Evolutionary conservation across 1,140 invertebrate species (phyloP).

Genomic region (Nasonia vitripennis): DNA sequence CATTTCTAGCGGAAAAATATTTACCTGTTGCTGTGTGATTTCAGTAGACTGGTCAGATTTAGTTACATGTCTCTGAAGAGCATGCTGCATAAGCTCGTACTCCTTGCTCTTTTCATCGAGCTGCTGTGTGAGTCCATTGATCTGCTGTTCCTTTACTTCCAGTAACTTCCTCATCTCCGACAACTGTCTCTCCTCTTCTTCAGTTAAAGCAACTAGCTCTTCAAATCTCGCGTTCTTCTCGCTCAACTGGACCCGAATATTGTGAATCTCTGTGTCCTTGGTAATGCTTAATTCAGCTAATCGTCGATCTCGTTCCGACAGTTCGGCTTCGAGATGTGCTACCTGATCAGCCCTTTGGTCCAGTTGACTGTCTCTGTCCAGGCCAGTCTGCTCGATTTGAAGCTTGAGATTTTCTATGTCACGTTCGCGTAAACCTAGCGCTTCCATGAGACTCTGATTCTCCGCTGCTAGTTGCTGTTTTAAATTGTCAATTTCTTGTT

Average conservation of each 20-base stretch:
- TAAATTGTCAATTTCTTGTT: slow-evolving; percentile 60
- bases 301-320: slow-evolving; percentile 64
- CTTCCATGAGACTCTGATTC: slow-evolving; percentile 57
- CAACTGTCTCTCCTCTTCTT: slow-evolving; percentile 76
- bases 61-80: slow-evolving; percentile 58
- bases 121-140: slow-evolving; percentile 80
- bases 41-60: slow-evolving; percentile 36
- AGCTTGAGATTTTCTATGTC: slow-evolving; percentile 62
- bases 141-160: slow-evolving; percentile 81
- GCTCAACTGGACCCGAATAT: slow-evolving; percentile 64
- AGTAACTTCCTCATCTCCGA: slow-evolving; percentile 76
- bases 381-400: slow-evolving; percentile 53
- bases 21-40: background rate
- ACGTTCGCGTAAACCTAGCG: slow-evolving; percentile 51
- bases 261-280: slow-evolving; percentile 67
- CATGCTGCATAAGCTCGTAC: slow-evolving; percentile 72
- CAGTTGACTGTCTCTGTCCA: background rate
- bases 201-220: slow-evolving; percentile 75
- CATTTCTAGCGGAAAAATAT: background rate
- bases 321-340: slow-evolving; percentile 54
- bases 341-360: slow-evolving; percentile 28
- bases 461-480: slow-evolving; percentile 55
- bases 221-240: slow-evolving; percentile 67
- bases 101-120: slow-evolving; percentile 77
- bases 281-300: slow-evolving; percentile 65